Base-by-base conservation (phyloP, 2,797 vertebrate genomes). In the Macropodus opercularis region DNA sequence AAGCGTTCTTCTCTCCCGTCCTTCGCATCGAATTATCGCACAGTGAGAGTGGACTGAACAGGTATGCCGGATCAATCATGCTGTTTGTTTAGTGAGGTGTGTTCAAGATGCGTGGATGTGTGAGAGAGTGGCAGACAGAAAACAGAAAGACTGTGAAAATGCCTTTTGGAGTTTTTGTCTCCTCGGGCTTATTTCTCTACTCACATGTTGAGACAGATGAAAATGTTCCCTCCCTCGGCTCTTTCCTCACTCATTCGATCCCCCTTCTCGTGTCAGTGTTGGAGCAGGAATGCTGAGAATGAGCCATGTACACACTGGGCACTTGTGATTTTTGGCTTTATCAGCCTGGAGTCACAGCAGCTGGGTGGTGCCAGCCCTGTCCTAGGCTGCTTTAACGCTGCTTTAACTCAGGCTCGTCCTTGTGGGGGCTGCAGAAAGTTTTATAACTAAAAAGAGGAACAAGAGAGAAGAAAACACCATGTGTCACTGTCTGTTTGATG, bases 31-130 rank as follows among this genome's bases (percentile, higher is more conserved):
- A 79, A 77, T 72, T 43, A 69, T 74, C 24, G 15, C 51, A 60
- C 52, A 54, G 39, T 50, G 22, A 24, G n/a, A 79, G 68, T 22
- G 0, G 5, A 77, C 55, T n/a, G 3, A 10, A 46, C 52, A 69
- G 73, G 58, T 51, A 85, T 77, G 76, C n/a, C 13, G 1, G 49
- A 72, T 86, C 72, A 64, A 52, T 80, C 8, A 2, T 8, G 1
- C 24, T 80, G 85, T 83, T 86, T 86, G 72, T 67, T 81, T 56
- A 83, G 60, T 0, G 48, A 87, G 83, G 85, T 23, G 79, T 84
- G 84, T 79, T 81, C 43, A 19, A n/a, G 44, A 31, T 57, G 24
- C 14, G 1, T 35, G n/a, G 39, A 23, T 31, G 18, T 17, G 47
- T 14, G 29, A 34, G 11, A 4, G 27, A 42, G 27, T 19, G 46